phyloP scores from a whole-genome alignment of 2,113 vertebrate species.

The Tyrannus savana region DNA sequence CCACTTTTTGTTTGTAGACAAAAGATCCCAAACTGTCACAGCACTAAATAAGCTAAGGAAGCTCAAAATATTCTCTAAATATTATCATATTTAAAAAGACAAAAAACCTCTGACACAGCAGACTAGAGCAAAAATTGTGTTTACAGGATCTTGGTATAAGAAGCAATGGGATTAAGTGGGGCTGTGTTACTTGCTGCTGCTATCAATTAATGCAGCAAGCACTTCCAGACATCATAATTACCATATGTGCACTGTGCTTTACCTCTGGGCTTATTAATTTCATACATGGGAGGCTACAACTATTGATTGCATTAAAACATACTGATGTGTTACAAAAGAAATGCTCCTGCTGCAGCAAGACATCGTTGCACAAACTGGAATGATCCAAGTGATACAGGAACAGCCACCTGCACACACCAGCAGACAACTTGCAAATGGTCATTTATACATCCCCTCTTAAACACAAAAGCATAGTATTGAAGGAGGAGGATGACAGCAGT shows the following conservation, averaged over 20 bases:
- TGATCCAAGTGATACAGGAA: neutral
- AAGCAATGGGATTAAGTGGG: conserved; percentile 50
- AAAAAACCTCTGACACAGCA: conserved; percentile 4
- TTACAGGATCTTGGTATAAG: conserved; percentile 26
- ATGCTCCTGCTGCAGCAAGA: neutral
- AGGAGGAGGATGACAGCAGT: neutral
- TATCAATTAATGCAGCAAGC: conserved; percentile 66
- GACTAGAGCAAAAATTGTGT: conserved; percentile 31
- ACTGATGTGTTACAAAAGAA: neutral
- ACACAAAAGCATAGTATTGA: neutral
- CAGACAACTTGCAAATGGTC: neutral
- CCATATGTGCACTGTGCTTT: conserved; percentile 30
- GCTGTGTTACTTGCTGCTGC: conserved; percentile 56
- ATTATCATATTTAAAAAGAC: conserved; percentile 10
- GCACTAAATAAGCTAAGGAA: neutral
- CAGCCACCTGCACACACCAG: neutral
- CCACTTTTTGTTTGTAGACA: neutral
- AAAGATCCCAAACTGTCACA: neutral
- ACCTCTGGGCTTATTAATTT: conserved; percentile 63
- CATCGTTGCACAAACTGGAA: neutral
- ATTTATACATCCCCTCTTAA: neutral
- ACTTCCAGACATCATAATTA: conserved; percentile 58
- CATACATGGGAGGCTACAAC: conserved; percentile 9
- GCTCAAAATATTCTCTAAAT: neutral
- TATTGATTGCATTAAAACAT: neutral